These are phyloP conservation scores for Cylloceria caligata DNA, from an alignment of 2,888 invertebrate genomes.

Conservation along the genomic window DNA sequence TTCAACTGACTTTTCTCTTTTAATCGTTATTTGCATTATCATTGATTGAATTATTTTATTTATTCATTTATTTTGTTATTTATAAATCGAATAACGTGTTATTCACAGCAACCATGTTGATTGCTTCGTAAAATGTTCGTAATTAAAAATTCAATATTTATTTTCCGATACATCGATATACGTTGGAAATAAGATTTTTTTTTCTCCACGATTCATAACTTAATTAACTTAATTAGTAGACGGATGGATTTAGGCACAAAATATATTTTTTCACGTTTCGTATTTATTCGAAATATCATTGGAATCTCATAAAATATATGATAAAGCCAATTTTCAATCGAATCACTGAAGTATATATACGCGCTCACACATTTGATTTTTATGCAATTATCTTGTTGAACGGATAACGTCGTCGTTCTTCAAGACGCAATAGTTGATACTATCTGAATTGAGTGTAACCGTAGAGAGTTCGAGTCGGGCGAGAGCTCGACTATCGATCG, in stretches of 20 bases:
- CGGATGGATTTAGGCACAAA: too few species aligned
- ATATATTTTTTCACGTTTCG: background rate
- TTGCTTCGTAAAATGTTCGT: too few species aligned
- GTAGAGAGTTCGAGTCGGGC: constrained; percentile 53
- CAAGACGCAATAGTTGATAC: constrained; percentile 45
- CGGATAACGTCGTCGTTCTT: constrained; percentile 6
- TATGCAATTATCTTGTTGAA: background rate
- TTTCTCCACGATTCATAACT: too few species aligned
- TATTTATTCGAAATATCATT: background rate
- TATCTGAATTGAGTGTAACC: constrained; percentile 55
- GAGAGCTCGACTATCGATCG: constrained; percentile 81
- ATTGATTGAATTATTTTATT: background rate
- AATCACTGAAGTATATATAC: background rate
- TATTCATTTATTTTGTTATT: background rate
- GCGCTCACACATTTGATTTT: background rate
- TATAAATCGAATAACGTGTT: background rate
- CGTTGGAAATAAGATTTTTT: too few species aligned
- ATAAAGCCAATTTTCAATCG: background rate
- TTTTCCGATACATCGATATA: too few species aligned
- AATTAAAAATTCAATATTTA: too few species aligned
- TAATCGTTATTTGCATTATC: background rate
- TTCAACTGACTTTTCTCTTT: background rate
- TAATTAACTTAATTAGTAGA: background rate
- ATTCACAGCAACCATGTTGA: too few species aligned
- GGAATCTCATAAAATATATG: background rate